Base-by-base conservation (phyloP, 2,113 vertebrate genomes). In the Perccottus glenii region DNA sequence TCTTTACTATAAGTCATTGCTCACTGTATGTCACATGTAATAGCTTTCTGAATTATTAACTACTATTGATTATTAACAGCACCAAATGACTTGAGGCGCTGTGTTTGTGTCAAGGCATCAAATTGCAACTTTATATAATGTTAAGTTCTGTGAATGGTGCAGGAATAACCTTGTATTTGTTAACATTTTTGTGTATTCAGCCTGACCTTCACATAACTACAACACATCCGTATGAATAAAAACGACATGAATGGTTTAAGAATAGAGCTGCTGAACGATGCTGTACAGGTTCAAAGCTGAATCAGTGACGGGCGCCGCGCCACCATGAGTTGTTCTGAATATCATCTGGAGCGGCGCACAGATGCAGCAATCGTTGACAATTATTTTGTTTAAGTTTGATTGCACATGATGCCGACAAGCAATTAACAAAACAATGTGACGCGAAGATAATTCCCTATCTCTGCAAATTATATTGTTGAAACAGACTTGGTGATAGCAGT, bases 331-430 rank as follows among this genome's bases (percentile, higher is more conserved):
- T 67, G 69, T 66, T 43, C 38, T 9, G 53, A 62, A 68, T 16
- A 19, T 61, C 14, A 45, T 58, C 67, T 52, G 60, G 44, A 50
- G 12, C 27, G 45, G 48, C 1, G 47, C 60, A 43, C 85, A 75
- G 83, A 86, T 75, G 78, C 73, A 35, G 65, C 75, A 55, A 70
- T 77, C 12, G 67, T 65, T 49, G 57, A 52, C 69, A 72, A 67
- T 84, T 82, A 80, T 77, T 78, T 62, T 60, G 75, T 84, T 88
- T 82, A n/a, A 58, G 62, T 79, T 79, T 87, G 83, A 87, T 84
- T 88, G 77, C 77, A 40, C 64, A 61, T 64, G 80, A 86, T 67
- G 70, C 77, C 50, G 75, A 62, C 62, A 46, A 67, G 77, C 71
- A 87, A 86, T 87, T 86, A 84, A 62, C 52, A 49, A 64, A 75